A percentile compares a stretch with the other conserved stretches of the same genome.
These are phyloP conservation scores for Salpingus planirostris DNA, from an alignment of 2,888 invertebrate genomes.

Conservation along the genomic window DNA sequence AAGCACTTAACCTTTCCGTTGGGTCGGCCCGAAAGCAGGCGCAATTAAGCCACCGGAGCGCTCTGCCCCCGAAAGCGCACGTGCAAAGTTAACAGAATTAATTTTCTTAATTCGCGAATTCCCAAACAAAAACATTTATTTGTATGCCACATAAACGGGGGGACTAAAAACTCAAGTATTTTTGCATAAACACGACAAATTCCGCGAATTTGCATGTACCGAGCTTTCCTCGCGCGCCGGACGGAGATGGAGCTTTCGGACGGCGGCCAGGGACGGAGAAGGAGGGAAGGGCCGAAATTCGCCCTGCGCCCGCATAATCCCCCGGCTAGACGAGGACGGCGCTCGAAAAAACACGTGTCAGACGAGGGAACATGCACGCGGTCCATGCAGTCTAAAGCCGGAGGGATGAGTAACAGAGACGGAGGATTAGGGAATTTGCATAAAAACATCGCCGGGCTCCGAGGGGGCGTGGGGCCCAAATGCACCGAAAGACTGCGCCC, in stretches of 20 bases:
- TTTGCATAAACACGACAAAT: constrained; percentile 39
- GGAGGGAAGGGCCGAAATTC: constrained; percentile 4
- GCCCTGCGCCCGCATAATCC: constrained; percentile 5
- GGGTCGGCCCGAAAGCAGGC: constrained; percentile 6
- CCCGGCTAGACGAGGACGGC: constrained; percentile 22
- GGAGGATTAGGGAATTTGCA: constrained; percentile 29
- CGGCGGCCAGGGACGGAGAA: not conserved
- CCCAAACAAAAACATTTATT: constrained; percentile 32
- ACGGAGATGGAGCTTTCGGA: constrained; percentile 6
- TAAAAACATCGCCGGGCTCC: constrained; percentile 27
- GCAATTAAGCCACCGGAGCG: constrained; percentile 10
- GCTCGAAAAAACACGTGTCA: constrained; percentile 36
- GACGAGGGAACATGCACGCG: constrained; percentile 32
- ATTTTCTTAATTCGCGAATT: constrained; percentile 34
- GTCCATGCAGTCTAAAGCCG: constrained; percentile 31
- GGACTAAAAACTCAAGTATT: constrained; percentile 32
- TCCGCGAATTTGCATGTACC: constrained; percentile 35
- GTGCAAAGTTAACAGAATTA: constrained; percentile 22
- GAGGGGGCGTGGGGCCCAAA: too few relatives aligned
- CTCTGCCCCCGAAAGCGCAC: constrained; percentile 11
- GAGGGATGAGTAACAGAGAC: constrained; percentile 31
- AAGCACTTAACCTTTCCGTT: constrained; percentile 13
- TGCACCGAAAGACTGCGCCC: constrained; percentile 16
- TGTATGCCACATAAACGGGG: constrained; percentile 30
- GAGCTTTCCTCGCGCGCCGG: constrained; percentile 23